A percentile compares a stretch with the other conserved stretches of the same genome.
Conservation (phyloP, 2,888 invertebrate genomes). For the Anoncus sp. region DNA sequence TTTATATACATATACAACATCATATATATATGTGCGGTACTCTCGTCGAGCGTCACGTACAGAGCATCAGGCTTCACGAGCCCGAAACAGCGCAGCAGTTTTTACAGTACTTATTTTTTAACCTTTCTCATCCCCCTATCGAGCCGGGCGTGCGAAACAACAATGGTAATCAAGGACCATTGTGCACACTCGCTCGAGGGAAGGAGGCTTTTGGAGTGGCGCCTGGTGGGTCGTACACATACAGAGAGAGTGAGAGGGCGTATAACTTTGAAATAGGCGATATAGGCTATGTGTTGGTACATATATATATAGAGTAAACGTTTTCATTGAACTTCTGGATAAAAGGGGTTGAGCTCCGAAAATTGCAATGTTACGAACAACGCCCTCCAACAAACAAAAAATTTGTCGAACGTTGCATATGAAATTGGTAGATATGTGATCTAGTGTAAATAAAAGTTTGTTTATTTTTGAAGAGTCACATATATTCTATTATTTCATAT, state of each 20-base stretch:
- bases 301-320: conserved; percentile 34
- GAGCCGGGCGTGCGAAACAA: conserved; percentile 61
- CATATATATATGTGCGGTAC: conserved; percentile 18
- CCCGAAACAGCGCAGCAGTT: conserved; percentile 62
- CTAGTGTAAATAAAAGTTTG: not conserved
- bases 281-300: conserved; percentile 28
- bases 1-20: conserved; percentile 21
- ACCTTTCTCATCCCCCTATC: conserved; percentile 59
- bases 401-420: conserved; percentile 16
- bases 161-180: conserved; percentile 68
- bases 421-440: conserved; percentile 1
- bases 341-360: not conserved
- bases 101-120: conserved; percentile 65
- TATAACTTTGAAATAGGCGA: conserved; percentile 54
- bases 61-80: conserved; percentile 54
- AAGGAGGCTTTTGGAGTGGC: conserved; percentile 60
- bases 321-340: conserved; percentile 27
- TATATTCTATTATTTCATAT: not conserved
- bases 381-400: conserved; percentile 21
- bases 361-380: conserved; percentile 30
- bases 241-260: conserved; percentile 50
- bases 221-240: conserved; percentile 29
- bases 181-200: conserved; percentile 67
- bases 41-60: conserved; percentile 56
- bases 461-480: not conserved